Conservation (phyloP, 2,888 invertebrate species). For the Acronicta alni region DNA sequence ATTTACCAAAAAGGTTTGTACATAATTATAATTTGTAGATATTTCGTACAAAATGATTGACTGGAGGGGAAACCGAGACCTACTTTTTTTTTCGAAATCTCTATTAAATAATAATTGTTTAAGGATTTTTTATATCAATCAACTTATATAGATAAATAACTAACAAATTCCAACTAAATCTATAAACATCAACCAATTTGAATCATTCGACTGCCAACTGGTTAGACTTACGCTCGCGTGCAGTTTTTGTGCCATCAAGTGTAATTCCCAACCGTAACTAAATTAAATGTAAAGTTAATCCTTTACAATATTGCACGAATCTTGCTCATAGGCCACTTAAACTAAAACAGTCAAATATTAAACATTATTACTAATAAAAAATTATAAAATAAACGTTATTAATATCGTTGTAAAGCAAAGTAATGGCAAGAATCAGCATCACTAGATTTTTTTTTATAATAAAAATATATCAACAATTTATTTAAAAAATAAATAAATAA, state of each 20-base stretch:
- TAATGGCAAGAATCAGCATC: conserved; percentile 70
- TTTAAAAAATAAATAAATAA: conserved; percentile 51
- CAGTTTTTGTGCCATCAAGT: conserved; percentile 63
- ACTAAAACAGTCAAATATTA: conserved; percentile 41
- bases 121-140: too few species aligned
- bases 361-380: conserved; percentile 30
- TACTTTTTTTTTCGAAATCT: too few species aligned
- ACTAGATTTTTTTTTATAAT: conserved; percentile 32
- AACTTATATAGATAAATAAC: too few species aligned
- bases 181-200: background rate
- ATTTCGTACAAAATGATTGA: too few species aligned
- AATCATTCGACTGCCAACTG: conserved; percentile 22
- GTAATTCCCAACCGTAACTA: conserved; percentile 42
- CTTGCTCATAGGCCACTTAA: conserved; percentile 64
- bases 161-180: too few species aligned
- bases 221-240: conserved; percentile 34
- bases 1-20: too few species aligned
- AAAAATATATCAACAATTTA: conserved; percentile 35
- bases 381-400: conserved; percentile 30
- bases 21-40: too few species aligned
- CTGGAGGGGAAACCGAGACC: too few species aligned
- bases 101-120: too few species aligned
- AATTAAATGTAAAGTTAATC: conserved; percentile 33
- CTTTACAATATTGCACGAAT: conserved; percentile 70
- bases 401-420: conserved; percentile 67